Evolutionary conservation across 1,140 invertebrate genomes (phyloP).

Genomic region (Neocloeon triangulifer): DNA sequence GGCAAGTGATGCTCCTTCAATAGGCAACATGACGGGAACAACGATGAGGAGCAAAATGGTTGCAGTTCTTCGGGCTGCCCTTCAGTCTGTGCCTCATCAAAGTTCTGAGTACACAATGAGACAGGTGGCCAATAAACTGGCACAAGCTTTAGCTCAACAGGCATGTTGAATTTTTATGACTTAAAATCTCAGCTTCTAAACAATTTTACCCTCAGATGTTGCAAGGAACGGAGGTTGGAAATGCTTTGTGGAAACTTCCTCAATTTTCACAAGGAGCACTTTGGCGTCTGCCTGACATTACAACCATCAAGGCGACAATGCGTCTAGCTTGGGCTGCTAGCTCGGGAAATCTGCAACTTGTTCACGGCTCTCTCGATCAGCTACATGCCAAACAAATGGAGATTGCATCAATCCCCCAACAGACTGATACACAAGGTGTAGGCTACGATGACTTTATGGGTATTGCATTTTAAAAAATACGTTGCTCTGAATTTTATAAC

Average conservation of each 20-base stretch:
- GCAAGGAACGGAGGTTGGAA: constrained; percentile 20
- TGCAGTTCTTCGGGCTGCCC: constrained; percentile 40
- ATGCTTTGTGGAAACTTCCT: constrained; percentile 23
- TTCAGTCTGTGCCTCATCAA: constrained; percentile 36
- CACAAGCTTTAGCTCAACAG: constrained; percentile 41
- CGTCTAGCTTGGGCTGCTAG: constrained; percentile 58
- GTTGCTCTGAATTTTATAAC: constrained; percentile 7
- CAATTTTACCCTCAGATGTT: constrained; percentile 15
- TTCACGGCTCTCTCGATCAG: constrained; percentile 37
- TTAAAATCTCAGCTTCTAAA: background rate
- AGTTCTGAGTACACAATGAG: constrained; percentile 41
- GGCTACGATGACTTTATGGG: constrained; percentile 5
- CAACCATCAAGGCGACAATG: constrained; percentile 42
- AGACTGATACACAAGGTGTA: constrained; percentile 23
- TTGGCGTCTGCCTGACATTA: constrained; percentile 37
- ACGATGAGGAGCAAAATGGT: constrained; percentile 20
- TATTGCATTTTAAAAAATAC: constrained; percentile 4
- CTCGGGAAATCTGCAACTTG: constrained; percentile 38
- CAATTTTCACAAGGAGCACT: constrained; percentile 29
- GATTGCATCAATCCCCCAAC: constrained; percentile 15
- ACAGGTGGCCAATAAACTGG: constrained; percentile 49
- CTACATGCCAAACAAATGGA: constrained; percentile 29
- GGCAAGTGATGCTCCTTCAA: constrained; percentile 10
- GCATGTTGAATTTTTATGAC: constrained; percentile 11
- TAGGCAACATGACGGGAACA: constrained; percentile 19